A percentile compares a stretch with the other conserved stretches of the same genome.
phyloP scores from a whole-genome alignment of 23 tunicate genomes.

The Phallusia fumigata region DNA sequence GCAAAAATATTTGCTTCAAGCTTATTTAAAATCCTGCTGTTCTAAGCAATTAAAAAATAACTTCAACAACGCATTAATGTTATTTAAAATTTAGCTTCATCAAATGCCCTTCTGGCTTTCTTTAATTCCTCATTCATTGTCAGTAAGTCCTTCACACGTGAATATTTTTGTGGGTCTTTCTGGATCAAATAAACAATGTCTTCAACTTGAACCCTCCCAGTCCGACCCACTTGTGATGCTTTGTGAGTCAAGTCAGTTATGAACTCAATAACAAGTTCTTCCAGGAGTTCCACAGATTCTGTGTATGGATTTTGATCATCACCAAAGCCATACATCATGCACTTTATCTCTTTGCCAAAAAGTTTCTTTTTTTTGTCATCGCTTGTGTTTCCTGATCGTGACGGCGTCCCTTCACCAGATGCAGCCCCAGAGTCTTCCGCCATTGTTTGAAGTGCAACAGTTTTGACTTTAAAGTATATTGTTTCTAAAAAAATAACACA shows the following conservation, averaged over 20 bases:
- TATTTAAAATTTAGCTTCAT: conserved; percentile 83
- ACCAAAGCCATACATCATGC: conserved; percentile 98
- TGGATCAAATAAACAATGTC: conserved; percentile 92
- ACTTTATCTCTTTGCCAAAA: conserved; percentile 93
- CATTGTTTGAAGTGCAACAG: conserved; percentile 20
- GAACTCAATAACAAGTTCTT: conserved; percentile 96
- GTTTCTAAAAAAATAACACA: neutral
- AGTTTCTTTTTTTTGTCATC: conserved; percentile 77
- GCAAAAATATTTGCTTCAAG: too few species aligned
- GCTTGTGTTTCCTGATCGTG: conserved; percentile 13
- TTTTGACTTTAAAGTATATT: neutral
- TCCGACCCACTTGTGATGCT: conserved; percentile 83
- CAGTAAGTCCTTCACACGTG: conserved; percentile 88
- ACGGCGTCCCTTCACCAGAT: conserved; percentile 24
- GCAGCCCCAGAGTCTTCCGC: conserved; percentile 43
- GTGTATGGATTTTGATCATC: conserved; percentile 99
- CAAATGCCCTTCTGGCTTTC: conserved; percentile 94
- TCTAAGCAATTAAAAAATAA: neutral
- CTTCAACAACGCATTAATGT: too few species aligned
- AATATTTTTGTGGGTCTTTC: conserved; percentile 85
- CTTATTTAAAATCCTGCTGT: neutral
- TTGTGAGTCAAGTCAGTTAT: conserved; percentile 81
- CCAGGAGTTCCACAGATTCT: conserved; percentile 94
- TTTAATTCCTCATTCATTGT: conserved; percentile 97
- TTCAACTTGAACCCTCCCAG: conserved; percentile 87